phyloP scores from a whole-genome alignment of 2,797 vertebrate genomes.

The Xyrichtys novacula region DNA sequence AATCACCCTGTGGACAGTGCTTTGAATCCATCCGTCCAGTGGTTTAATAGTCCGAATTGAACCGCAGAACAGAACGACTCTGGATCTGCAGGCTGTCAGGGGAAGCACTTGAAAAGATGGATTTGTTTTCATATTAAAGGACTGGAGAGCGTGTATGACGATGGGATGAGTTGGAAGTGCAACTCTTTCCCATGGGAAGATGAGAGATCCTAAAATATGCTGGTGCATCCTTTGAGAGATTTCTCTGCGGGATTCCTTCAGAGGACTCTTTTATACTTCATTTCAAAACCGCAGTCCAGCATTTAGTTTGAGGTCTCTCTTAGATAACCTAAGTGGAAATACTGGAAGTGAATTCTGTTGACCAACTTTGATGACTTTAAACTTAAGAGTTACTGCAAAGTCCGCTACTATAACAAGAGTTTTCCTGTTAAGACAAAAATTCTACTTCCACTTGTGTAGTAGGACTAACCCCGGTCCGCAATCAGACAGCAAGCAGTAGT shows the following conservation, averaged over 20 bases:
- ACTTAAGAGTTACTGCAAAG: neutral
- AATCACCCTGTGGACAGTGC: conserved; percentile 72
- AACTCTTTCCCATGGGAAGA: conserved; percentile 25
- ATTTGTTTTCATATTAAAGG: conserved; percentile 58
- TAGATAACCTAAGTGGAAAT: neutral
- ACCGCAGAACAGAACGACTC: conserved; percentile 42
- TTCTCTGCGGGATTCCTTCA: neutral
- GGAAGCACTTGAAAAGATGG: conserved; percentile 36
- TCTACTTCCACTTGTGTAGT: too few relatives aligned
- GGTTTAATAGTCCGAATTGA: conserved; percentile 72
- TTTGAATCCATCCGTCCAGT: conserved; percentile 75
- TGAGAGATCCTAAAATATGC: conserved; percentile 41
- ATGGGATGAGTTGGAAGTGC: conserved; percentile 45
- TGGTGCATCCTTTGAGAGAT: conserved; percentile 24
- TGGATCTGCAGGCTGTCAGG: conserved; percentile 40
- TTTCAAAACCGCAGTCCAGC: neutral
- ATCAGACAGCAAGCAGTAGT: too few relatives aligned
- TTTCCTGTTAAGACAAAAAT: too few relatives aligned
- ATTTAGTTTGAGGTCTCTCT: neutral
- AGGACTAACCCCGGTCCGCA: too few relatives aligned
- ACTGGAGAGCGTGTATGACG: conserved; percentile 36
- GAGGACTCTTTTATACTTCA: neutral
- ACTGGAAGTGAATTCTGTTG: too few relatives aligned
- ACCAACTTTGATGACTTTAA: neutral
- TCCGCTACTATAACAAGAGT: too few relatives aligned